Base-by-base conservation (phyloP, 1,140 invertebrate species). In the Kradibia gibbosae region DNA sequence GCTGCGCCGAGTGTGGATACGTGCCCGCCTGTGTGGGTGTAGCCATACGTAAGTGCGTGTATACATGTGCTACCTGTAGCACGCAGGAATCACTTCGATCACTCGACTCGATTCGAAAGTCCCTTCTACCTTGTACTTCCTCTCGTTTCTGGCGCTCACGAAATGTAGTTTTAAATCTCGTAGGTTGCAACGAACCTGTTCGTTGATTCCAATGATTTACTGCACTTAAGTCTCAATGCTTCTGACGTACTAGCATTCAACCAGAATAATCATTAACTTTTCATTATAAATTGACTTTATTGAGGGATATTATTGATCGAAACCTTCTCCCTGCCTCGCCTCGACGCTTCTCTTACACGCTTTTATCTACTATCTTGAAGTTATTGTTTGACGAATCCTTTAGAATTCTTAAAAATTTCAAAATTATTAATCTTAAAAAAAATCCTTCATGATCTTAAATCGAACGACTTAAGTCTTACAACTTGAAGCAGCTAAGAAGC, bases 51-150 rank as follows among this genome's bases (percentile, higher is more conserved):
- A 70, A 53, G 31, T 79, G 31, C 31, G n/a, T 39, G 42, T 11
- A n/a, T n/a, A 53, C 20, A 17, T 22, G 34, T 42, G 80, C 28
- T 50, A 55, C 60, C 60, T 57, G 42, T n/a, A 76, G 11, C 60
- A 78, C 60, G 42, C 42, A 31, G 36, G 39, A 36, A 45, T 67
- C 60, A 3, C 70, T 55, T 65, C 36, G 70, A 80, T 80, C 78
- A 34, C 17, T 36, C 10, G 1, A 36, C 62, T 80, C 53, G 36
- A 80, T 80, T 80, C 55, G 36, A 80, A 80, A 73, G 70, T 48
- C 28, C 65, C 65, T n/a, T 71, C 62, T 57, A 53, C 53, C 72
- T 74, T 57, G 17, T 57, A 53, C 50, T 36, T 57, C 31, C 45
- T 50, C 45, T 53, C 76, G 4, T 62, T 62, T 62, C 74, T 55